A percentile compares a stretch with the other conserved stretches of the same genome.
phyloP scores from a whole-genome alignment of 2,888 invertebrate genomes.

The Alloplasta piceator region DNA sequence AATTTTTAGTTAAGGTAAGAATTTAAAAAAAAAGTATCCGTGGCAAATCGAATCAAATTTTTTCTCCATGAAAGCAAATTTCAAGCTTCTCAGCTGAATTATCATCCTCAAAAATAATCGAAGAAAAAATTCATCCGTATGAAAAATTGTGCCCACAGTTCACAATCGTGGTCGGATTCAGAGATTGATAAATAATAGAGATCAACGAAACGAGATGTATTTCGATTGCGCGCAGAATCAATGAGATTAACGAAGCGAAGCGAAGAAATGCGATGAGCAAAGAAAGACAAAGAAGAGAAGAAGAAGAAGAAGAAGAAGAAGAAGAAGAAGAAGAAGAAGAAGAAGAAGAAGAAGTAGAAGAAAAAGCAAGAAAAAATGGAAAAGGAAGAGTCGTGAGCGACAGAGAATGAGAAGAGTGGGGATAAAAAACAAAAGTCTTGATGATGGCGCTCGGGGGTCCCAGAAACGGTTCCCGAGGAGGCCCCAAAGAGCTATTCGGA shows the following conservation, averaged over 20 bases:
- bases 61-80: too few species aligned
- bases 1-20: too few species aligned
- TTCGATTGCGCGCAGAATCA: slow-evolving; percentile 27
- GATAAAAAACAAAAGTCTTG: slow-evolving; percentile 68
- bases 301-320: not conserved
- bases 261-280: not conserved
- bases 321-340: slow-evolving; percentile 26
- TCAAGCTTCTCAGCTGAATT: too few species aligned
- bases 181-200: not conserved
- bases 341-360: slow-evolving; percentile 55
- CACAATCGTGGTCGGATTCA: not conserved
- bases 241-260: slow-evolving; percentile 37
- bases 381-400: slow-evolving; percentile 43
- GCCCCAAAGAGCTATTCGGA: slow-evolving; percentile 78
- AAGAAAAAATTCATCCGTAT: too few species aligned
- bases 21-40: too few species aligned
- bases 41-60: too few species aligned
- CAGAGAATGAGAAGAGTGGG: slow-evolving; percentile 44
- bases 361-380: slow-evolving; percentile 22
- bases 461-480: slow-evolving; percentile 70
- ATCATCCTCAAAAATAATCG: too few species aligned
- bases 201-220: slow-evolving; percentile 28
- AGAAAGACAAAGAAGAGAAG: not conserved
- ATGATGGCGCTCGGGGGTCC: slow-evolving; percentile 71
- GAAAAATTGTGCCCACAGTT: too few species aligned